Evolutionary conservation across 2,888 invertebrate species (phyloP).

Genomic region (Subacronicta megacephala): DNA sequence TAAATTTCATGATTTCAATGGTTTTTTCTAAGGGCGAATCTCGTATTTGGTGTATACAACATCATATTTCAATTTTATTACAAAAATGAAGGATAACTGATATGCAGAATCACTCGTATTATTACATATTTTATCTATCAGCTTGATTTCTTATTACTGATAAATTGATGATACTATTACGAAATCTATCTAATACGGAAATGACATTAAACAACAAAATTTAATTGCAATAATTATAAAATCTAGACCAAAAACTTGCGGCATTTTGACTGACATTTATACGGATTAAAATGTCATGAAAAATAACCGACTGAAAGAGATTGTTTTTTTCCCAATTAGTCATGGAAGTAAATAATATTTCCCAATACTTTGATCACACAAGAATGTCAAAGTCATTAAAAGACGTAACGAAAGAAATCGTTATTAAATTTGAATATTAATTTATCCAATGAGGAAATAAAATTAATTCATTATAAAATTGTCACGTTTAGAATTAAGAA

Average conservation of each 20-base stretch:
- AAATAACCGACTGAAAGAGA: not conserved
- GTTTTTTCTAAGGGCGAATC: no score
- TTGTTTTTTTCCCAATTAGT: constrained; percentile 16
- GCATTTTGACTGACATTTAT: not conserved
- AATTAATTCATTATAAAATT: constrained; percentile 38
- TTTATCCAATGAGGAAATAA: constrained; percentile 44
- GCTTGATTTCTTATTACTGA: no score
- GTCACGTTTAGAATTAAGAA: constrained; percentile 23
- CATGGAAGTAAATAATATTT: constrained; percentile 14
- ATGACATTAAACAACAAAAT: not conserved
- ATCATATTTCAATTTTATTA: no score
- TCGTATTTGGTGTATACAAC: no score
- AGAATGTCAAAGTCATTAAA: constrained; percentile 53
- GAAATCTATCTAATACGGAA: no score
- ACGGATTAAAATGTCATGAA: not conserved
- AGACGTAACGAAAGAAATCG: constrained; percentile 49
- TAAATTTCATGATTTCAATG: no score
- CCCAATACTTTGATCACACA: constrained; percentile 11
- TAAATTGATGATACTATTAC: not conserved
- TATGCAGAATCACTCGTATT: no score
- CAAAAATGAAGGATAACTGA: no score
- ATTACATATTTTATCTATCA: no score
- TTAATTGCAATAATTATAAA: not conserved
- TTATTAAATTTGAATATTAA: constrained; percentile 53
- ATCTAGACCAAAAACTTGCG: not conserved